phyloP scores from a whole-genome alignment of 2,797 vertebrate genomes.

The Silurus aristotelis region DNA sequence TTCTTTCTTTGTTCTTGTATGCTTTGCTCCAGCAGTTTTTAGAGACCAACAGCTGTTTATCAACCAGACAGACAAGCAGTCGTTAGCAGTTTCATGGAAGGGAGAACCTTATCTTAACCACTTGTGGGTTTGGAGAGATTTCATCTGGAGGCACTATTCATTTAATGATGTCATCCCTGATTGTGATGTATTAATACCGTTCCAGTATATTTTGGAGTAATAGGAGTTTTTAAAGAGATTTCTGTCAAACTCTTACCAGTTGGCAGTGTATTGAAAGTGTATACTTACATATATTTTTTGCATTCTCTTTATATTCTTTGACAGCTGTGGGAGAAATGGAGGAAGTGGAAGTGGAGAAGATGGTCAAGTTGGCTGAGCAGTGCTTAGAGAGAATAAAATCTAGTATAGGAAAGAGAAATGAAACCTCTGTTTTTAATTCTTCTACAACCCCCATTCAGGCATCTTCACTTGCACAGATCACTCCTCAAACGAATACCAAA shows the following conservation, averaged over 20 bases:
- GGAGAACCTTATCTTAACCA: not conserved
- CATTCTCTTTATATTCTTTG: not conserved
- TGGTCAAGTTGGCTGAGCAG: slow-evolving; percentile 90
- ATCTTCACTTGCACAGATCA: slow-evolving; percentile 7
- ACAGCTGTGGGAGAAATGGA: slow-evolving; percentile 70
- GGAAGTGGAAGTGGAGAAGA: slow-evolving; percentile 80
- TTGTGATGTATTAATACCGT: not conserved
- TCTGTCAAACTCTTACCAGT: not conserved
- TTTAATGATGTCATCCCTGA: not conserved
- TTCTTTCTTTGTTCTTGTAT: not conserved
- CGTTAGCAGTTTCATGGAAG: not conserved
- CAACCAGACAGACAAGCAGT: not conserved
- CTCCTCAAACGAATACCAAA: not conserved
- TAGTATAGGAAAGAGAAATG: slow-evolving; percentile 70
- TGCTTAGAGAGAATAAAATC: slow-evolving; percentile 91
- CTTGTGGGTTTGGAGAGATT: not conserved
- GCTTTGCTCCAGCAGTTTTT: not conserved
- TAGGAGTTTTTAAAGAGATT: not conserved
- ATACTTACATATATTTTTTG: not conserved
- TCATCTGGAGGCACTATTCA: not conserved
- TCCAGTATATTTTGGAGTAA: not conserved
- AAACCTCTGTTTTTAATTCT: slow-evolving; percentile 37
- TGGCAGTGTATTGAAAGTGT: not conserved
- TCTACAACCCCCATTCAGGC: slow-evolving; percentile 32
- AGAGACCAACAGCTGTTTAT: not conserved